A percentile compares a stretch with the other conserved stretches of the same genome.
phyloP scores from a whole-genome alignment of 2,113 vertebrate species.

The Macquaria australasica region DNA sequence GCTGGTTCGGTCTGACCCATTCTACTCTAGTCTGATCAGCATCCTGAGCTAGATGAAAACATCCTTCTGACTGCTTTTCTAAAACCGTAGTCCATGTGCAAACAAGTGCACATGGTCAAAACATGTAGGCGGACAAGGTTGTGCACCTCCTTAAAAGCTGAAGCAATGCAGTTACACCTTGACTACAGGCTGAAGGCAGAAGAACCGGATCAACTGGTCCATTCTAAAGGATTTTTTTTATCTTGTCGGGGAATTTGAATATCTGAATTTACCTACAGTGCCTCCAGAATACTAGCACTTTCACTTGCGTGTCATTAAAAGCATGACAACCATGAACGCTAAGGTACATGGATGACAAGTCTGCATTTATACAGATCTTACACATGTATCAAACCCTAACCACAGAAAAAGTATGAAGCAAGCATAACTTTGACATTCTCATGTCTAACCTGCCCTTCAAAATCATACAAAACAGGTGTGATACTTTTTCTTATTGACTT shows the following conservation, averaged over 20 bases:
- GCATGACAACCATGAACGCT: neutral
- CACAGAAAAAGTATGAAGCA: neutral
- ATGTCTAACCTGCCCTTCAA: neutral
- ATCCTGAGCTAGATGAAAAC: neutral
- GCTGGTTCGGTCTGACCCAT: neutral
- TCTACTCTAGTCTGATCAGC: neutral
- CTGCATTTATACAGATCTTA: neutral
- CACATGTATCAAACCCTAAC: neutral
- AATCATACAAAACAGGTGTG: neutral
- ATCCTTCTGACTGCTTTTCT: neutral
- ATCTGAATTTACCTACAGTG: neutral
- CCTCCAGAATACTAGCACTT: neutral
- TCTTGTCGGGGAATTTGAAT: neutral
- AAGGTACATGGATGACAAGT: neutral
- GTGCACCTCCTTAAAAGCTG: neutral
- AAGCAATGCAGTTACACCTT: neutral
- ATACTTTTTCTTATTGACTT: neutral
- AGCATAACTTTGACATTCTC: neutral
- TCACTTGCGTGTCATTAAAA: neutral
- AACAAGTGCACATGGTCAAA: neutral
- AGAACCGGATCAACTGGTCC: slow-evolving; percentile 37
- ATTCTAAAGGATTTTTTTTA: neutral
- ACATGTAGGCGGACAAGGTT: neutral
- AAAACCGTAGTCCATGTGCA: neutral
- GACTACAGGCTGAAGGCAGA: neutral